Base-by-base conservation (phyloP, 2,888 invertebrate species). In the Drosophila tripunctata region DNA sequence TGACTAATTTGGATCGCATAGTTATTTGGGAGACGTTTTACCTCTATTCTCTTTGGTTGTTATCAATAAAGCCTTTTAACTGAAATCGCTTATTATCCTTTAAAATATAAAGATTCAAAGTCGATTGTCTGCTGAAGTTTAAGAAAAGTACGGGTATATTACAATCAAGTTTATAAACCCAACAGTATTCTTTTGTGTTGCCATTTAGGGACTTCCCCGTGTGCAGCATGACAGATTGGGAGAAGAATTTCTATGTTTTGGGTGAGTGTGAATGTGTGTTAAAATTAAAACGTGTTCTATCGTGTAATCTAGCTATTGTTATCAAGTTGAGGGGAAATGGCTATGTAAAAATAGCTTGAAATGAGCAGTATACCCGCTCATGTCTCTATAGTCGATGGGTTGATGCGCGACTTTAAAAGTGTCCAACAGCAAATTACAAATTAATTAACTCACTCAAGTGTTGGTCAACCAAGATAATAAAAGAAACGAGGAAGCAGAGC, bases 281-380 rank as follows among this genome's bases (percentile, higher is more conserved):
- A 75, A 89, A 87, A 89, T 90, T 89, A 87, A 88, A 90, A 89
- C 90, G 90, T 90, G 90, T 87, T 88, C 87, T 90, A 90, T 90
- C 90, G 79, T 70, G 64, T 78, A 88, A 90, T 90, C 88, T 89
- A 68, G 61, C 80, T 66, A 58, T 70, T 73, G 68, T 64, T 75
- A 80, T 74, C 70, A 68, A 58, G 69, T 58, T 56, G 48, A 21
- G 45, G 36, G 12, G 19, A 44, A 58, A n/a, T 48, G 54, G 69
- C 38, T 75, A 52, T 44, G 41, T 44, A 55, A 64, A 76, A 77
- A 68, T 66, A 66, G 63, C 70, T 61, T 24, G 62, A 65, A 57
- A 75, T 55, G 64, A 58, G 57, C 66, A 51, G 62, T 62, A 60
- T 61, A 54, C 43, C 67, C 27, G 67, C 64, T 64, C 57, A 72